Evolutionary conservation across 2,113 vertebrate species (phyloP).

Genomic region (Eulemur macaco): DNA sequence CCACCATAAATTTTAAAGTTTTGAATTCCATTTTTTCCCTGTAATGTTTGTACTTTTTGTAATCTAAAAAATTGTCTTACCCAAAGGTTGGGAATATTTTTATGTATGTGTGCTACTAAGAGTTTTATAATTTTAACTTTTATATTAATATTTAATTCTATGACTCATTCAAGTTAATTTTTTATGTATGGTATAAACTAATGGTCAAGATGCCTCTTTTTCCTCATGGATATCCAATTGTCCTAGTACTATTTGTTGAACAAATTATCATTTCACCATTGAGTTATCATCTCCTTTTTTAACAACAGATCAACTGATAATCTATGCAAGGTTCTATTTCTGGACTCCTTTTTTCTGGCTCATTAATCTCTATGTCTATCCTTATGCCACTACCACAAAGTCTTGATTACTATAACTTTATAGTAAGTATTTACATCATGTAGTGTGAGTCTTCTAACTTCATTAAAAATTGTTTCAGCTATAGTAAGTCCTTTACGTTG

Average conservation of each 20-base stretch:
- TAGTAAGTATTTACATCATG: not conserved
- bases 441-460: not conserved
- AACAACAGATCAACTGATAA: not conserved
- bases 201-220: not conserved
- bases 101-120: not conserved
- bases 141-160: not conserved
- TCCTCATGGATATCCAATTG: not conserved
- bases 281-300: not conserved
- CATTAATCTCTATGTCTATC: not conserved
- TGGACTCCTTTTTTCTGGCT: not conserved
- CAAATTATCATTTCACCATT: constrained; percentile 23
- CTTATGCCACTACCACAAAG: not conserved
- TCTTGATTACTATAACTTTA: not conserved
- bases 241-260: not conserved
- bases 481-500: not conserved
- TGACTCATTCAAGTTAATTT: not conserved
- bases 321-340: not conserved
- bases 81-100: constrained; percentile 10
- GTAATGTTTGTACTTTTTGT: not conserved
- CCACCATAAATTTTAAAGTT: not conserved
- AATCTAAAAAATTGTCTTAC: not conserved
- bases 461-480: constrained; percentile 24
- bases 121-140: not conserved
- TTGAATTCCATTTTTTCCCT: not conserved
- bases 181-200: constrained; percentile 3